A percentile compares a stretch with the other conserved stretches of the same genome.
Conservation (phyloP, 1,140 invertebrate species). For the Drosophila persimilis region DNA sequence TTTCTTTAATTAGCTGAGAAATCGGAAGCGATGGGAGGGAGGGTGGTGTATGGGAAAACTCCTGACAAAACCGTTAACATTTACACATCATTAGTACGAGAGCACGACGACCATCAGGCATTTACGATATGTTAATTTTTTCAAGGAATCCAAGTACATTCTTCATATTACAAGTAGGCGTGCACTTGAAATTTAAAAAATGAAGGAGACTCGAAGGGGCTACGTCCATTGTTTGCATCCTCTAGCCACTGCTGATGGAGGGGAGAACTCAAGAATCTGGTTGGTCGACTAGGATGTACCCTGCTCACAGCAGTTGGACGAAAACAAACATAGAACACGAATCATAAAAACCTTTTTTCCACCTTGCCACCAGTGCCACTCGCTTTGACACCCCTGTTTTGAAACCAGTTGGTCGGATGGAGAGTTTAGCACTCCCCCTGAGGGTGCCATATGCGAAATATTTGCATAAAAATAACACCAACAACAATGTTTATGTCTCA, state of each 20-base stretch:
- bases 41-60: background rate
- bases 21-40: background rate
- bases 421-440: conserved; percentile 4
- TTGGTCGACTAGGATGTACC: too few relatives aligned
- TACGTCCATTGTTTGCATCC: background rate
- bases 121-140: background rate
- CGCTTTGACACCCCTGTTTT: background rate
- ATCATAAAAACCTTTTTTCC: too few relatives aligned
- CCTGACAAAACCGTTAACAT: conserved; percentile 11
- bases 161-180: background rate
- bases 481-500: conserved; percentile 43
- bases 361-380: background rate
- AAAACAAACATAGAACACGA: too few relatives aligned
- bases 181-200: background rate
- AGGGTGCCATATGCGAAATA: conserved; percentile 45
- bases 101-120: conserved; percentile 15
- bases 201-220: background rate
- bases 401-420: background rate
- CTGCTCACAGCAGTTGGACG: too few relatives aligned
- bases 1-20: conserved; percentile 34
- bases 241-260: too few relatives aligned
- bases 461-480: conserved; percentile 61
- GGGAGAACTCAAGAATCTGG: too few relatives aligned
- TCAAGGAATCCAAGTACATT: conserved; percentile 16
- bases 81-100: conserved; percentile 53